Evolutionary conservation across 1,140 invertebrate genomes (phyloP).

Genomic region (Tetramorium alpestre): DNA sequence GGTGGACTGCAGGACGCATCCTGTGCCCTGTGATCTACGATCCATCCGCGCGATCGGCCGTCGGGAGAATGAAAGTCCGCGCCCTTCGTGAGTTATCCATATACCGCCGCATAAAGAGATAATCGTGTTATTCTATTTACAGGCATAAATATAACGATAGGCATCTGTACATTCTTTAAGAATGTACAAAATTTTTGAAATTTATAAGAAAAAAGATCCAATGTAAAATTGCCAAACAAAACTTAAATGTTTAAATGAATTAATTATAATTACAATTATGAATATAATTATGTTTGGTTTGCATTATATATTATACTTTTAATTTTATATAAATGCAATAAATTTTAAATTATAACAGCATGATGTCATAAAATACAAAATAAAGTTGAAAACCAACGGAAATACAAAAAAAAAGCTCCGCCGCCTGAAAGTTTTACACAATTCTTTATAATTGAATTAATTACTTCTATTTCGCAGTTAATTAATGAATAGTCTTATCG

Average conservation of each 20-base stretch:
- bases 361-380: no score
- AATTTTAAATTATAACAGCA: not conserved
- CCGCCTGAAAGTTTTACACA: not conserved
- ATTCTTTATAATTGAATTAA: not conserved
- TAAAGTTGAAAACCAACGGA: not conserved
- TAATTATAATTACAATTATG: no score
- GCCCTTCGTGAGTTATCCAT: not conserved
- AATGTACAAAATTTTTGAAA: not conserved
- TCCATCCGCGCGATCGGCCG: slow-evolving; percentile 1
- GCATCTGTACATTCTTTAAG: not conserved
- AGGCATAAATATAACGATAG: not conserved
- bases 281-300: not conserved
- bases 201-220: not conserved
- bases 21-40: slow-evolving; percentile 65
- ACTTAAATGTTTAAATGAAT: not conserved
- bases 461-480: not conserved
- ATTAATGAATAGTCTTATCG: not conserved
- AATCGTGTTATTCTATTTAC: not conserved
- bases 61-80: slow-evolving; percentile 6
- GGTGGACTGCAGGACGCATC: slow-evolving; percentile 56
- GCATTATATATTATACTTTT: not conserved
- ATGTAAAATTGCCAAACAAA: not conserved
- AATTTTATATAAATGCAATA: not conserved
- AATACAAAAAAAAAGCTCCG: not conserved
- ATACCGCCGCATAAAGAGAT: not conserved